Conservation (phyloP, 2,797 vertebrate species). For the Schizopygopsis malacanthus region DNA sequence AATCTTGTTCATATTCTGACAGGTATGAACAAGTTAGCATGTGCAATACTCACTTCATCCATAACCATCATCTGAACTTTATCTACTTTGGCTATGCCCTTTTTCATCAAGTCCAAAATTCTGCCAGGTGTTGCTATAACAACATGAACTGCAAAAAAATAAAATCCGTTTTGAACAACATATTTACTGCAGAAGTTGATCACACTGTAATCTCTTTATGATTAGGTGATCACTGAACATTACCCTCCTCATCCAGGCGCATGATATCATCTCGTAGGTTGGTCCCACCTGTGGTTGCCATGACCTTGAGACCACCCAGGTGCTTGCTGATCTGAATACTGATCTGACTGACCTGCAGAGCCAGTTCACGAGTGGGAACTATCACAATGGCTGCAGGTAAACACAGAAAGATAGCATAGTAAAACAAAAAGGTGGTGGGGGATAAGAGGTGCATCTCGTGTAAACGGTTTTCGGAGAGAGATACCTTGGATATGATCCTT, state of each 20-base stretch:
- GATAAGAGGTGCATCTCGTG: neutral
- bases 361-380: conserved; percentile 84
- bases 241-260: conserved; percentile 83
- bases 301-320: conserved; percentile 80
- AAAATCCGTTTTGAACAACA: neutral
- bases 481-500: conserved; percentile 84
- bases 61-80: conserved; percentile 84
- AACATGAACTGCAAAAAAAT: conserved; percentile 75
- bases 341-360: conserved; percentile 85
- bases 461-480: neutral
- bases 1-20: neutral
- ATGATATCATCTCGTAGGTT: conserved; percentile 85
- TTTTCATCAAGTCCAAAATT: conserved; percentile 84
- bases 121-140: conserved; percentile 83
- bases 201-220: neutral
- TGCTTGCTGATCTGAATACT: conserved; percentile 85
- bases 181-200: neutral
- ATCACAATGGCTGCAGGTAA: conserved; percentile 76
- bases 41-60: conserved; percentile 78
- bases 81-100: conserved; percentile 84
- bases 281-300: conserved; percentile 85
- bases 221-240: conserved; percentile 11
- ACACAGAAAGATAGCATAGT: neutral
- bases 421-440: neutral
- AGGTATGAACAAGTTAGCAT: neutral